Evolutionary conservation across 2,113 vertebrate species (phyloP), one percentile per base, ranked within the genome.

Genomic region (Aspiorhynchus laticeps): DNA sequence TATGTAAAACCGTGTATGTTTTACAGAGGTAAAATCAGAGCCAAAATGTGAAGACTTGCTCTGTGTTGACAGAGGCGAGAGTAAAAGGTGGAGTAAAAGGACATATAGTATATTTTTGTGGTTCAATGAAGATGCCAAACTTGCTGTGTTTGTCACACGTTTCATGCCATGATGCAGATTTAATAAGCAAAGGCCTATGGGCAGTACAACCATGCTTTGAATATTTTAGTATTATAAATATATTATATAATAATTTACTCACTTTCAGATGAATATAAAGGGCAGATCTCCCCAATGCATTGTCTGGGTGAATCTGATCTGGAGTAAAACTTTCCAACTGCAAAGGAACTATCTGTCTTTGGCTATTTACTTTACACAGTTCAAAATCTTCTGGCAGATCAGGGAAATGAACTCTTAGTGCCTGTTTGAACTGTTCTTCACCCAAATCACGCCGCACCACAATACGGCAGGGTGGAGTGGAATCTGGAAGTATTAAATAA

Each of bases 311-410:
- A 41, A 73, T 73, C 17, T 73, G 17, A 24, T 73, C 7, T 1
- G 69, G 33, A 41, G 15, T 73, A 31, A 38, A 73, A 38, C 33
- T 38, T 73, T 73, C 69, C 17, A 73, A 38, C 7, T 73, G 69
- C 69, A 73, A 73, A 73, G 69, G 33, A 31, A 73, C 2, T 31
- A 73, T 36, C 69, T 38, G 69, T 38, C 33, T 41, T 73, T 73
- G 69, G 19, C 19, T 24, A 38, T 73, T 73, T 9, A 73, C 33
- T 41, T 38, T 38, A 36, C 33, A 73, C 7, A 73, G 17, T 3
- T 73, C 33, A 73, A 73, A 38, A 10, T 73, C 33, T 38, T 73
- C 69, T 10, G 69, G 33, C 19, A 73, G 69, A 73, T 73, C 69
- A 38, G 69, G 36, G 36, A 73, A 38, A 38, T 73, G 2, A 38